These are phyloP conservation scores for Acanthoscelides obtectus DNA, from an alignment of 2,888 invertebrate species.

Conservation along the genomic window DNA sequence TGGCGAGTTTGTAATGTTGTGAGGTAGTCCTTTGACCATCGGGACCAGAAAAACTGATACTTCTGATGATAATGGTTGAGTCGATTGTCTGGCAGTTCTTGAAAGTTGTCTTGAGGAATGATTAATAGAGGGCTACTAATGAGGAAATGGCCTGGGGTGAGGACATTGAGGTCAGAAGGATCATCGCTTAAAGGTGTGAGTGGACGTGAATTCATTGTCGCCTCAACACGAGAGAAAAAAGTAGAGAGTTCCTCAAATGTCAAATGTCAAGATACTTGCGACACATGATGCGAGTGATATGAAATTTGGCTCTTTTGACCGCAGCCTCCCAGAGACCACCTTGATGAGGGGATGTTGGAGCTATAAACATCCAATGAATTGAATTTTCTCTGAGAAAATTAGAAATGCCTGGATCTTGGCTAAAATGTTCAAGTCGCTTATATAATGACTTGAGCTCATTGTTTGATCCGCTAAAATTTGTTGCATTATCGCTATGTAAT, in stretches of 20 bases:
- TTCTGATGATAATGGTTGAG: neutral
- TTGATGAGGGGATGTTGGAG: constrained; percentile 4
- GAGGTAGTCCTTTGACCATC: too few relatives aligned
- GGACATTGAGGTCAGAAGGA: constrained; percentile 1
- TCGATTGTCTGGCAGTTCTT: neutral
- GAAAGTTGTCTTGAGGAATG: neutral
- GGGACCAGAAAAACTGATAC: too few relatives aligned
- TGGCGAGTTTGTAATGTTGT: too few relatives aligned
- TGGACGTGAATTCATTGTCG: constrained; percentile 15
- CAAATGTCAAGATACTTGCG: neutral
- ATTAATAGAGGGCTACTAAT: neutral
- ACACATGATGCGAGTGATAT: neutral
- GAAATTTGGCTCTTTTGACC: constrained; percentile 2
- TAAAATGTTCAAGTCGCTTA: too few relatives aligned
- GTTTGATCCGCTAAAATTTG: too few relatives aligned
- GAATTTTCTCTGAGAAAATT: neutral
- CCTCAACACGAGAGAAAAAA: constrained; percentile 1
- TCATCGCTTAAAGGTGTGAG: constrained; percentile 7
- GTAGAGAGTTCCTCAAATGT: constrained; percentile 5
- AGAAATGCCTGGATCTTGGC: neutral
- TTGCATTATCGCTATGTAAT: too few relatives aligned
- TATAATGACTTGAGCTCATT: too few relatives aligned
- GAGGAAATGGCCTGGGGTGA: constrained; percentile 18
- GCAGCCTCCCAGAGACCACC: constrained; percentile 13
- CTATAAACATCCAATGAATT: constrained; percentile 8